Base-by-base conservation (phyloP, 1,140 invertebrate species). In the Protaetia brevitarsis region DNA sequence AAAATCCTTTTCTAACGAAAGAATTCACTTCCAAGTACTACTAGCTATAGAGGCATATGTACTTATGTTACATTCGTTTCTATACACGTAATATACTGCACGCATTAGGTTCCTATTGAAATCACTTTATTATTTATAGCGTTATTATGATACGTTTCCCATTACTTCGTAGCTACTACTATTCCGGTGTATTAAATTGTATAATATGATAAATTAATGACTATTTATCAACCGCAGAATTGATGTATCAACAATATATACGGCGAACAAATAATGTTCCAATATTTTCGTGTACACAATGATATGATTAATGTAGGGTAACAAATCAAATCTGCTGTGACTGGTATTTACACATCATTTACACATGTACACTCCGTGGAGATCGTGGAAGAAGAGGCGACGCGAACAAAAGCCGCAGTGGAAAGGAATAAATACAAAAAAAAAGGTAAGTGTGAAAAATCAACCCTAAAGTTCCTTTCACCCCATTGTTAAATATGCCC, bases 271-370 rank as follows among this genome's bases (percentile, higher is more conserved):
- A 69, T 67, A 36, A 63, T 34, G 34, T 64, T 69, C 64, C 66
- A 69, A 69, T 71, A 69, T 69, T 64, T 67, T 60, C 63, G 58
- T 58, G 23, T 36, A 31, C 30, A 69, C 67, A 70, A 70, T 59
- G 57, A 63, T 30, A 31, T 70, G 69, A 70, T 68, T 60, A 51
- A 70, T 68, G 64, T 64, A 60, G n/a, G 64, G 60, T 58, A 63
- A 69, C 65, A 71, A 69, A 71, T 71, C 65, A 67, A 67, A 66
- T 60, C 16, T 66, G 65, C 63, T 51, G 51, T 67, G 64, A 69
- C 70, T 29, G 57, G 58, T 69, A 71, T 69, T 71, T 71, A 69
- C 65, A 67, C 69, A 67, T 71, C 69, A 68, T 68, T 70, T 70
- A 64, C 65, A 66, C 67, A 68, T 64, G 69, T 68, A 66, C 65